A percentile compares a stretch with the other conserved stretches of the same genome.
phyloP scores from a whole-genome alignment of 2,797 vertebrate genomes.

The Neosilurus hyrtlii region DNA sequence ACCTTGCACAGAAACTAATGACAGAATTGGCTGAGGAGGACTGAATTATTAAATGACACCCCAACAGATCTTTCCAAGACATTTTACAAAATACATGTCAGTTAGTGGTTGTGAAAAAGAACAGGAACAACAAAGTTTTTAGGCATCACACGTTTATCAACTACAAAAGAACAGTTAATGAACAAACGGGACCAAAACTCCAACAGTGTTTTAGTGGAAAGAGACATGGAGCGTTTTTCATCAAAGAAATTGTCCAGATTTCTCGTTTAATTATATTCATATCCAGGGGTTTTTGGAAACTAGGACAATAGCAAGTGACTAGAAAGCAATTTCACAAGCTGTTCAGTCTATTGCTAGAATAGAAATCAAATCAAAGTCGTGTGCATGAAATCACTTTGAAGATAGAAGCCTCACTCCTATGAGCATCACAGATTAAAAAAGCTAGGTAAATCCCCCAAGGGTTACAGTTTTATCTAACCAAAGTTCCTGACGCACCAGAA shows the following conservation, averaged over 20 bases:
- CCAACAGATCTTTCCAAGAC: neutral
- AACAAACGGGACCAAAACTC: neutral
- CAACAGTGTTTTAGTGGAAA: slow-evolving; percentile 21
- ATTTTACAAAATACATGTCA: neutral
- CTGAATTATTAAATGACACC: neutral
- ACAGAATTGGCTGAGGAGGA: neutral
- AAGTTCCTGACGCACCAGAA: slow-evolving; percentile 6
- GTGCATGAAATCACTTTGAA: slow-evolving; percentile 22
- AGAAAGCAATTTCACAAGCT: slow-evolving; percentile 41
- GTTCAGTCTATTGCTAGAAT: neutral
- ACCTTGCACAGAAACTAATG: neutral
- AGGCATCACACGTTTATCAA: neutral
- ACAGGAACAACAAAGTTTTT: neutral
- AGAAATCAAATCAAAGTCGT: slow-evolving; percentile 25
- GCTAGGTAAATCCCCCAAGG: neutral
- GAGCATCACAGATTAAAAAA: slow-evolving; percentile 33
- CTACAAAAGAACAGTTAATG: slow-evolving; percentile 2
- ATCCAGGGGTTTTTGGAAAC: slow-evolving; percentile 42
- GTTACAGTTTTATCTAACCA: neutral
- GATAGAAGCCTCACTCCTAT: neutral
- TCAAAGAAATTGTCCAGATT: slow-evolving; percentile 14
- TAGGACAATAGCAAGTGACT: slow-evolving; percentile 38
- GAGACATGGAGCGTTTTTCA: neutral
- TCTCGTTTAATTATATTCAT: slow-evolving; percentile 32
- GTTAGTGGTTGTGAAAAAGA: neutral